phyloP scores from a whole-genome alignment of 2,888 invertebrate species.

The Nebria brevicollis region DNA sequence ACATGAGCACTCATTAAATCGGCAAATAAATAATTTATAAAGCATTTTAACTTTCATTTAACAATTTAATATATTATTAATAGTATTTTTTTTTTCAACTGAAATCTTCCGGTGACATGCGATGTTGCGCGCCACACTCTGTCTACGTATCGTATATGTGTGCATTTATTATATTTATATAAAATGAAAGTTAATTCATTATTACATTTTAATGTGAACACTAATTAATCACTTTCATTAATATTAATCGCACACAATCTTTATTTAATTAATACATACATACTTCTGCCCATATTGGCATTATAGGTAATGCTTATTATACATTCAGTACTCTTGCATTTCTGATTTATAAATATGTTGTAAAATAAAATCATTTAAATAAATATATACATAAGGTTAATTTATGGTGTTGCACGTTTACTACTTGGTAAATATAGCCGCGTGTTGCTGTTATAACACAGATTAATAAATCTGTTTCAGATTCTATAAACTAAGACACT shows the following conservation, averaged over 20 bases:
- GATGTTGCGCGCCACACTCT: background rate
- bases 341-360: too few species aligned
- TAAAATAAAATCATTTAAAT: too few species aligned
- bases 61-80: background rate
- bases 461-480: too few species aligned
- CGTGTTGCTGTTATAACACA: too few species aligned
- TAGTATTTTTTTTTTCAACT: background rate
- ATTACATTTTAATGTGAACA: background rate
- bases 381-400: too few species aligned
- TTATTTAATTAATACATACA: background rate
- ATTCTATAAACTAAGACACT: constrained; percentile 53
- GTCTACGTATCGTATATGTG: background rate
- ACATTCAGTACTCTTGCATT: background rate
- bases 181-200: background rate
- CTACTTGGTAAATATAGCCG: too few species aligned
- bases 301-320: background rate
- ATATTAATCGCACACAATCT: background rate
- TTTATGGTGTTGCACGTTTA: too few species aligned
- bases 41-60: background rate
- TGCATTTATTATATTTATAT: background rate
- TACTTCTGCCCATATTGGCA: background rate
- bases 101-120: background rate
- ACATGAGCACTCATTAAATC: background rate
- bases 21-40: background rate
- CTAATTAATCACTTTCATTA: background rate